A percentile compares a stretch with the other conserved stretches of the same genome.
Conservation (phyloP, 1,140 invertebrate species). For the Magallana angulata region DNA sequence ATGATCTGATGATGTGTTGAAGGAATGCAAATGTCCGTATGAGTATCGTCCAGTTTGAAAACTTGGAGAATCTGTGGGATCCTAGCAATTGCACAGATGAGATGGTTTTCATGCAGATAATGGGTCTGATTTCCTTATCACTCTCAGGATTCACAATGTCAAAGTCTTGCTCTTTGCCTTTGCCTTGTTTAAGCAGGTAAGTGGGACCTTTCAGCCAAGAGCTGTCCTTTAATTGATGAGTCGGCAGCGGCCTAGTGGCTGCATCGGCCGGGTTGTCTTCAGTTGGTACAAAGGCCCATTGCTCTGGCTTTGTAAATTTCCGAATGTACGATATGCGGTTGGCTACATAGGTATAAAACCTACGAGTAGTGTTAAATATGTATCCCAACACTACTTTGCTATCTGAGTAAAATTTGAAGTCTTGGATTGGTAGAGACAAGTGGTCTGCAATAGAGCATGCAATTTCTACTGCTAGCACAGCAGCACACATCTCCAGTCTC, state of each 20-base stretch:
- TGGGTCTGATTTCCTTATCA: slow-evolving; percentile 9
- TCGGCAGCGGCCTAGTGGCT: background rate
- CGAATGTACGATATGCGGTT: slow-evolving; percentile 2
- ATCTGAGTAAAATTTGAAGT: slow-evolving; percentile 26
- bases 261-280: background rate
- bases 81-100: background rate
- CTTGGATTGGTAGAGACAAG: background rate
- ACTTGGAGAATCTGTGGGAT: background rate
- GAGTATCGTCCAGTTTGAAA: slow-evolving; percentile 2
- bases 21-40: background rate
- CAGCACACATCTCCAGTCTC: slow-evolving; percentile 50
- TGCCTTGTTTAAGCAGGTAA: too few species aligned
- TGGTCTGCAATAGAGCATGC: slow-evolving; percentile 25
- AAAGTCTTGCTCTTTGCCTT: background rate
- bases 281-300: background rate
- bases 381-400: slow-evolving; percentile 27
- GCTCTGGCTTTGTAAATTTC: slow-evolving; percentile 3
- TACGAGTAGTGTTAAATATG: background rate
- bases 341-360: slow-evolving; percentile 28
- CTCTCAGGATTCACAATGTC: slow-evolving; percentile 1
- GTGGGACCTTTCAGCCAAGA: slow-evolving; percentile 45
- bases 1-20: background rate
- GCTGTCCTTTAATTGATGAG: background rate
- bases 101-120: background rate
- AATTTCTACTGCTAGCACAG: slow-evolving; percentile 48